Evolutionary conservation across 1,140 invertebrate genomes (phyloP), one percentile per base, ranked within the genome.

Genomic region (Adoxophyes honmai): DNA sequence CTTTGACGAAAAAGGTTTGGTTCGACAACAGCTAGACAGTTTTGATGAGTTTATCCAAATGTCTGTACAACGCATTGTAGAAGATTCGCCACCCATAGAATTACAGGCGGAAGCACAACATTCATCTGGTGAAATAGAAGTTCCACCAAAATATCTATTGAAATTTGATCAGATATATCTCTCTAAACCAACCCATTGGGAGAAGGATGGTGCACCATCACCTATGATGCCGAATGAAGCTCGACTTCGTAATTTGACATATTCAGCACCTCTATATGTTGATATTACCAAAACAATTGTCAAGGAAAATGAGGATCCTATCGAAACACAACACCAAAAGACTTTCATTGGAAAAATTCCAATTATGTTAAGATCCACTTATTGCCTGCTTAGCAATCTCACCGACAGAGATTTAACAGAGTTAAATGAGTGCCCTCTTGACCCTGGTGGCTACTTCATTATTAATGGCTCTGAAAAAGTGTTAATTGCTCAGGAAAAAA

Each of bases 11-110:
- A 99, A 99, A 90, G 98, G 97, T 87, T 91, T 99, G 38, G 98
- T 99, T n/a, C 92, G 98, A 51, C 98, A 99, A 80, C 98, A 99
- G 78, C 89, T 99, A 61, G 98, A 99, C 77, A 99, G 97, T 70
- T 99, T 99, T 89, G 98, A 99, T 91, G 98, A 99, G 90, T 99
- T 99, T 80, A 99, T 99, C 86, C 98, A 99, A 71, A 99, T 99
- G 98, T 99, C 98, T 8, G 98, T 99, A 14, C 98, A 99, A 79
- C 91, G 98, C 66, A 99, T 99, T 84, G 98, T 99, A 1, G 98
- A 99, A 90, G 98, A 99, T 87, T 98, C 98, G 0, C 98, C 98
- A 9, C 96, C 96, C 54, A 98, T 99, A 62, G 98, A 99, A 81
- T 90, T 99, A 11, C 97, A 99, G 89, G 98, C 97, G 0, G 98